Conservation (phyloP, 2,113 vertebrate species). For the Fregata magnificens region DNA sequence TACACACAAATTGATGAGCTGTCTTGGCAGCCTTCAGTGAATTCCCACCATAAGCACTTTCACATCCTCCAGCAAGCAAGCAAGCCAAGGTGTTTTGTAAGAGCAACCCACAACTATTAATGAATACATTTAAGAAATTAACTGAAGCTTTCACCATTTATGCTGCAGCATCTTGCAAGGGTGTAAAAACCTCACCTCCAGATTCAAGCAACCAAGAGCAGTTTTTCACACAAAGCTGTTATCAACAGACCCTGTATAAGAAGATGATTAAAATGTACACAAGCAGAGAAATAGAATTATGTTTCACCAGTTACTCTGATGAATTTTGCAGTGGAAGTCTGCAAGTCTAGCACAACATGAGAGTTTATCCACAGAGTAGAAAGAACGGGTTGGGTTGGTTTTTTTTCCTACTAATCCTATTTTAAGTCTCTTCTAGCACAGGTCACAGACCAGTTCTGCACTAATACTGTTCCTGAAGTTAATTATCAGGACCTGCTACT, state of each 20-base stretch:
- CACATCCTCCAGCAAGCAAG: not conserved
- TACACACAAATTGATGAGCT: not conserved
- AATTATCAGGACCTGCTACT: not conserved
- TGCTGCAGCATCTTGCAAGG: not conserved
- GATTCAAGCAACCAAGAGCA: not conserved
- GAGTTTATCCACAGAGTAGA: not conserved
- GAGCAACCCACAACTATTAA: conserved; percentile 14
- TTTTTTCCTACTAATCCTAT: not conserved
- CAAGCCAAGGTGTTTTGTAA: not conserved
- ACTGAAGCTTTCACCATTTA: not conserved
- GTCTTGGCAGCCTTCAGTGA: not conserved
- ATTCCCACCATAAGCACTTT: conserved; percentile 2
- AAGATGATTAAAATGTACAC: not conserved
- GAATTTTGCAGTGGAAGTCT: not conserved
- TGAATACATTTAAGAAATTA: not conserved
- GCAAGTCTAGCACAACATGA: not conserved
- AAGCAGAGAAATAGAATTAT: not conserved
- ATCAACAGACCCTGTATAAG: not conserved
- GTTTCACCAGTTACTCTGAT: not conserved
- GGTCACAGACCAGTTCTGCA: not conserved
- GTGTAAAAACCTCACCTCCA: not conserved
- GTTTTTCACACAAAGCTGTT: not conserved
- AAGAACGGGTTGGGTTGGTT: not conserved
- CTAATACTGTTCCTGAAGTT: not conserved
- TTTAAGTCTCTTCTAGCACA: not conserved